Percentiles rank a stretch among this genome's conserved stretches.
These are phyloP conservation scores for Anhinga rufa DNA, from an alignment of 2,113 vertebrate genomes.

Conservation along the genomic window DNA sequence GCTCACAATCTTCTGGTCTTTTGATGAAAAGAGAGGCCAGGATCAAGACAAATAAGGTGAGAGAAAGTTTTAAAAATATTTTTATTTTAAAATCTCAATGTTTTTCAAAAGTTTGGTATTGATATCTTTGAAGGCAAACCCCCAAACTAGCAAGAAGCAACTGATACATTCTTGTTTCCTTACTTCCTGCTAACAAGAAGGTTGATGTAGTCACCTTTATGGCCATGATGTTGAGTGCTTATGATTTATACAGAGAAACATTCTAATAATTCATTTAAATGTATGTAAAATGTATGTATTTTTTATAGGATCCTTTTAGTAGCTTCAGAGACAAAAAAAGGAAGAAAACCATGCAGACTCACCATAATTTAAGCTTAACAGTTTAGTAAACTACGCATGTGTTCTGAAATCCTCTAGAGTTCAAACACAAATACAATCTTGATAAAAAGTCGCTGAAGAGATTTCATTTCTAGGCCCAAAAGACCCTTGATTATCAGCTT, in stretches of 20 bases:
- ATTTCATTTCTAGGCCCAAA: constrained; percentile 44
- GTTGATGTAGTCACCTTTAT: neutral
- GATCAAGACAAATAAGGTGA: neutral
- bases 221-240: neutral
- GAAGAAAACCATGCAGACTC: neutral
- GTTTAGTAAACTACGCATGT: neutral
- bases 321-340: neutral
- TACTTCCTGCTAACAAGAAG: neutral
- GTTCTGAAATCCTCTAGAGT: neutral
- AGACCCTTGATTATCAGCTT: constrained; percentile 29
- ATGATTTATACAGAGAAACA: neutral
- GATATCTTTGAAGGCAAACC: neutral
- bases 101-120: neutral
- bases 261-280: neutral
- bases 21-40: neutral
- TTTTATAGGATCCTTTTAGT: neutral
- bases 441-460: constrained; percentile 11
- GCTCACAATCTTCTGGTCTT: neutral
- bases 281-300: constrained; percentile 5
- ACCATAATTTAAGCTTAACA: neutral
- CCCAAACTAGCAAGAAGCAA: neutral
- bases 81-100: neutral
- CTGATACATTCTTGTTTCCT: neutral
- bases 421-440: constrained; percentile 15
- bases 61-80: neutral